Evolutionary conservation across 2,888 invertebrate species (phyloP).

Genomic region (Lepidonotus clava): DNA sequence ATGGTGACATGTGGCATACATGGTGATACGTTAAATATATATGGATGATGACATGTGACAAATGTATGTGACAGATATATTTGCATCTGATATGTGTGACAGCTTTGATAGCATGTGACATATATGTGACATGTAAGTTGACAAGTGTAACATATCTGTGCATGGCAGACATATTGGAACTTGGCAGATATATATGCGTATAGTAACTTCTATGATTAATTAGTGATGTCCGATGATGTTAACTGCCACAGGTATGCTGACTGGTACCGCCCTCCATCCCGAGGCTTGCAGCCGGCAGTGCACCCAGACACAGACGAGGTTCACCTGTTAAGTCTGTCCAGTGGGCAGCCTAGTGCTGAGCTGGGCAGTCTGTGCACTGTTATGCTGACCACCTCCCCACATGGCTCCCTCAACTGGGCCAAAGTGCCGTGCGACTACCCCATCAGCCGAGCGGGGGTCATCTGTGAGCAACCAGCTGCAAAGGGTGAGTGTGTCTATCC

Average conservation of each 20-base stretch:
- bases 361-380: constrained; percentile 62
- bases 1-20: no score
- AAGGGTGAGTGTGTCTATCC: not conserved
- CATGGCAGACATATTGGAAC: no score
- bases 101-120: no score
- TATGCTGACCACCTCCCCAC: constrained; percentile 60
- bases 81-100: no score
- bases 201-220: no score
- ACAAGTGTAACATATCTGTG: no score
- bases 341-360: constrained; percentile 62
- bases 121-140: no score
- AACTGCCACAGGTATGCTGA: constrained; percentile 60
- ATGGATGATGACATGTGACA: no score
- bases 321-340: constrained; percentile 55
- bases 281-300: constrained; percentile 60
- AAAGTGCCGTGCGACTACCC: constrained; percentile 66
- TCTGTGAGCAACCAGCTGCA: constrained; percentile 59
- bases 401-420: constrained; percentile 62
- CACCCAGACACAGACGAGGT: constrained; percentile 44
- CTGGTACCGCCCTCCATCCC: constrained; percentile 58
- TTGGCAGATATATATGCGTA: no score
- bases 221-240: no score
- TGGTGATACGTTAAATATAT: no score
- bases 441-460: constrained; percentile 58
- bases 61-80: no score